Evolutionary conservation across 2,888 invertebrate genomes (phyloP).

Genomic region (Esperia sulphurella): DNA sequence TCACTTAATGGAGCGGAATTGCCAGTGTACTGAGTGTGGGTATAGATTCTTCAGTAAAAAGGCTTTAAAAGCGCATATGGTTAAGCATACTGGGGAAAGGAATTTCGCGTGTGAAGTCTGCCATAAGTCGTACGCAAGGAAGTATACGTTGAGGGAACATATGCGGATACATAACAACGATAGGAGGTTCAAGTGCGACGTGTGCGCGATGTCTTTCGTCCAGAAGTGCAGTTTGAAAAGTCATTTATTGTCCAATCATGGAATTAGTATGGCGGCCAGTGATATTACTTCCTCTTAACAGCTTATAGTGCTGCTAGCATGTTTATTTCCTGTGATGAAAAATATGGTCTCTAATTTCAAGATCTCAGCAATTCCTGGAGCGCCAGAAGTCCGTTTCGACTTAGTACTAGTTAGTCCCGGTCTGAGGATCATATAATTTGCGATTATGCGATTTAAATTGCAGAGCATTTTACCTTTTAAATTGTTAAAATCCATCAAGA

Average conservation of each 20-base stretch:
- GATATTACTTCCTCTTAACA: conserved; percentile 33
- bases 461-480: too few relatives aligned
- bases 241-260: conserved; percentile 60
- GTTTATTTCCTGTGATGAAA: too few relatives aligned
- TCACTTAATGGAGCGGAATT: conserved; percentile 70
- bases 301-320: too few relatives aligned
- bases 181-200: conserved; percentile 54
- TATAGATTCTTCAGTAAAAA: conserved; percentile 75
- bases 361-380: too few relatives aligned
- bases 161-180: conserved; percentile 68
- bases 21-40: conserved; percentile 71
- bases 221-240: conserved; percentile 66
- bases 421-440: too few relatives aligned
- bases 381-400: too few relatives aligned
- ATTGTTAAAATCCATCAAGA: too few relatives aligned
- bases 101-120: conserved; percentile 55
- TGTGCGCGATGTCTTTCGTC: conserved; percentile 52
- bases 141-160: conserved; percentile 57
- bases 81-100: conserved; percentile 65
- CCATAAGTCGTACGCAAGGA: conserved; percentile 59
- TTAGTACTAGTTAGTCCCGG: too few relatives aligned
- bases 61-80: conserved; percentile 71
- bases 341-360: too few relatives aligned
- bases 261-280: conserved; percentile 53
- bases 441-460: too few relatives aligned